Evolutionary conservation across 2,113 vertebrate species (phyloP).

Genomic region (Opisthocomus hoazin): DNA sequence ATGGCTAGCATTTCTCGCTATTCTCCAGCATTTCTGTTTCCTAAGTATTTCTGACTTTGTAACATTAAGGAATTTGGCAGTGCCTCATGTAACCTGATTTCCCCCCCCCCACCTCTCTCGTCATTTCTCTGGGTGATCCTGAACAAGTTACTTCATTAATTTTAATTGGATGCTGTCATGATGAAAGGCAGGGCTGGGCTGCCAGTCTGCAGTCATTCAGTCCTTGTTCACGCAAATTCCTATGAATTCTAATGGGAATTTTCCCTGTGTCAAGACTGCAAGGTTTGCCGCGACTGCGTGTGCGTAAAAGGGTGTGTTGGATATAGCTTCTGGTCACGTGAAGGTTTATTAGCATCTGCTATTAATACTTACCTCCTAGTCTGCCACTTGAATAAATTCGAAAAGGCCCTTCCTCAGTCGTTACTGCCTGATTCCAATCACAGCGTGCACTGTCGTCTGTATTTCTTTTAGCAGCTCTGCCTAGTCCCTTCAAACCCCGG

Average conservation of each 20-base stretch:
- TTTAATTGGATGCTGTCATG: slow-evolving; percentile 26
- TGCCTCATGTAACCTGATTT: neutral
- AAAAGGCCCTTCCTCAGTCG: neutral
- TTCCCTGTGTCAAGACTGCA: neutral
- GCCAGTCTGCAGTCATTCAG: neutral
- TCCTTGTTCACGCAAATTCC: neutral
- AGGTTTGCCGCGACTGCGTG: neutral
- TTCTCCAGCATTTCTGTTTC: neutral
- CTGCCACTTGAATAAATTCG: neutral
- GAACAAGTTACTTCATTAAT: slow-evolving; percentile 30
- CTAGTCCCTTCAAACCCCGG: neutral
- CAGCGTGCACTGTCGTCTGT: neutral
- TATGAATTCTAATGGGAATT: neutral
- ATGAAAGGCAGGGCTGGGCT: neutral
- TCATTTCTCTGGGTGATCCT: neutral
- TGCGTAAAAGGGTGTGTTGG: neutral
- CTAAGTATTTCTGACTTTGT: neutral
- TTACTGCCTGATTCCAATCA: neutral
- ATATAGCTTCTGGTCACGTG: neutral
- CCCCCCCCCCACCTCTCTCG: neutral
- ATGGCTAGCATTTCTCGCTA: neutral
- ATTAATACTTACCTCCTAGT: neutral
- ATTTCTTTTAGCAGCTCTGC: neutral
- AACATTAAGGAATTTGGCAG: neutral
- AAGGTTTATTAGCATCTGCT: neutral